Evolutionary conservation across 2,797 vertebrate species (phyloP), one percentile per base, ranked within the genome.

Genomic region (Lepus oiostolus): DNA sequence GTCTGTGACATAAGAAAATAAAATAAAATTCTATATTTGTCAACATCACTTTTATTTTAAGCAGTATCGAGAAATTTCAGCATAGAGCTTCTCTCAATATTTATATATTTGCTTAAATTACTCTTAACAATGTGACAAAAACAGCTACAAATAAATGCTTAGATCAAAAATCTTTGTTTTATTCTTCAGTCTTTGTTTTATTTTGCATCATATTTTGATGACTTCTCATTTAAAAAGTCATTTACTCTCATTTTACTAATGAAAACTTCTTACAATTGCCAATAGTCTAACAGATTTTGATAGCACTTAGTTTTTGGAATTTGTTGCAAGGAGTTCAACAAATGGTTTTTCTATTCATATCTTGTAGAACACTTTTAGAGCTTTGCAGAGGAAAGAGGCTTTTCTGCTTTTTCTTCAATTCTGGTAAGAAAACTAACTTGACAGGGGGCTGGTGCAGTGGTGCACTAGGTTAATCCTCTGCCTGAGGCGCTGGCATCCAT

Each of bases 381-480:
- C 42, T 47, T 47, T 47, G 42, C 42, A 47, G 42, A 47, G 42
- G 72, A 13, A 76, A 87, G 72, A 81, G 0, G 0, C 17, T 62
- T 68, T 80, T 93, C 30, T 93, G 74, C n/a, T 94, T 94, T 75
- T 70, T 90, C 28, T 90, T 74, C 60, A 79, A 91, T 16, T 6
- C 17, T 17, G 88, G 30, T 63, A 54, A 80, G 72, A 72, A 89
- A 89, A 32, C 19, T 42, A 91, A 85, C 70, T 62, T 72, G 58
- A 90, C 21, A 79, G 63, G 60, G 2, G 16, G 19, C 7, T 26
- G 28, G 8, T 1, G 7, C 7, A 8, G 9, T 9, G 42, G 42
- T 47, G 8, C 42, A 47, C 42, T 47, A 47, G 42, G 8, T 47
- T 47, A 47, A 47, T 47, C 42, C 42, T 47, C 42, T 47, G 42